Evolutionary conservation across 1,140 invertebrate genomes (phyloP).

Genomic region (Drosophila ogumai): DNA sequence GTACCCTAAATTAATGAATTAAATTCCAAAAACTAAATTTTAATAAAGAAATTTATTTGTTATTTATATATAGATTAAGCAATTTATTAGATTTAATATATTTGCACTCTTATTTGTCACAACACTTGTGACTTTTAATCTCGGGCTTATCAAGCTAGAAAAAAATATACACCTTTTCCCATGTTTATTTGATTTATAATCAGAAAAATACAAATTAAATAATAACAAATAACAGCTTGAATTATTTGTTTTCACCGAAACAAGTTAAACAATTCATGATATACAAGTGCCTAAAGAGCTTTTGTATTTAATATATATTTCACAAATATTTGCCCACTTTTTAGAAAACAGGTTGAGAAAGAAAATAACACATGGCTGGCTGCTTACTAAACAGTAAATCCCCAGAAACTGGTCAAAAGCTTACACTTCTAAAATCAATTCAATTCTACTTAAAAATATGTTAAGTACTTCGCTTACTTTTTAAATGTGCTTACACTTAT

Average conservation of each 20-base stretch:
- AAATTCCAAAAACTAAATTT: no score
- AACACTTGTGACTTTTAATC: no score
- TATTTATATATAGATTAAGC: not conserved
- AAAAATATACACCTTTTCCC: not conserved
- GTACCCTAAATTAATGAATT: no score
- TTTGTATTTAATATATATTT: not conserved
- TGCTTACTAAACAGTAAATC: not conserved
- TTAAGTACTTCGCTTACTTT: not conserved
- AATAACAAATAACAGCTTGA: conserved; percentile 4
- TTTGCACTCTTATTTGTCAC: not conserved
- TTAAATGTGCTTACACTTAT: not conserved
- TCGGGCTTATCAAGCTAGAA: no score
- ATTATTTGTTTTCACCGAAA: not conserved
- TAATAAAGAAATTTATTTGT: no score
- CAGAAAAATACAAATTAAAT: not conserved
- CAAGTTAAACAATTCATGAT: conserved; percentile 4
- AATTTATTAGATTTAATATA: not conserved
- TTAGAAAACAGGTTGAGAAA: not conserved
- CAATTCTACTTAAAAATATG: not conserved
- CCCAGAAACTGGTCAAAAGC: conserved; percentile 6
- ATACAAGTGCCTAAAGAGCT: not conserved
- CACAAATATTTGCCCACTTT: not conserved
- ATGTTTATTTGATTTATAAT: not conserved
- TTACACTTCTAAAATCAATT: not conserved
- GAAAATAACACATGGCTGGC: not conserved